These are phyloP conservation scores for Scylla paramamosain DNA, from an alignment of 1,140 invertebrate species.

Conservation along the genomic window DNA sequence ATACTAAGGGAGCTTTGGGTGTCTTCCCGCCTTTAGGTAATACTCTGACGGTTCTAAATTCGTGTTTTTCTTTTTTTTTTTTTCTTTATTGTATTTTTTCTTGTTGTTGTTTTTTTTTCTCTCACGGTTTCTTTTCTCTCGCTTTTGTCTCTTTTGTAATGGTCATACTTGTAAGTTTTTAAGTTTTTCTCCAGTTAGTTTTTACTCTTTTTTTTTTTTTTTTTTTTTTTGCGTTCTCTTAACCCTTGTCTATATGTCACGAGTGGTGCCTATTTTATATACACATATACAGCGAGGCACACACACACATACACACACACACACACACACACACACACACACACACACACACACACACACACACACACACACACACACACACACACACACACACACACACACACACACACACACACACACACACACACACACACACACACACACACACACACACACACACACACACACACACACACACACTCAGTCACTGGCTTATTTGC, in stretches of 20 bases:
- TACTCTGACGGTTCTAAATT: too few relatives aligned
- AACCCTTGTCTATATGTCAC: too few relatives aligned
- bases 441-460: constrained; percentile 43
- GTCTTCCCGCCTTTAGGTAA: too few relatives aligned
- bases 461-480: constrained; percentile 51
- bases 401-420: constrained; percentile 33
- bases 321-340: constrained; percentile 51
- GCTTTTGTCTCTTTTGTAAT: too few relatives aligned
- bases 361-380: constrained; percentile 33
- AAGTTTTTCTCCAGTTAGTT: too few relatives aligned
- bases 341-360: constrained; percentile 39
- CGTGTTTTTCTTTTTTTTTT: neutral
- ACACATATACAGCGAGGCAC: neutral
- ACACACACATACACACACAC: constrained; percentile 31
- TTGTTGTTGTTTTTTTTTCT: too few relatives aligned
- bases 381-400: constrained; percentile 31
- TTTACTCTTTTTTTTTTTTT: too few relatives aligned
- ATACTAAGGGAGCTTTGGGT: too few relatives aligned
- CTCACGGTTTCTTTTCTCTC: too few relatives aligned
- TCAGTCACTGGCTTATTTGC: constrained; percentile 14
- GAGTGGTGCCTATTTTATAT: too few relatives aligned
- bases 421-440: constrained; percentile 11
- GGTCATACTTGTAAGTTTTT: too few relatives aligned
- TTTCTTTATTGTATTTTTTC: neutral
- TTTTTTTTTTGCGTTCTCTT: too few relatives aligned